Base-by-base conservation (phyloP, 2,797 vertebrate species). In the Sitta carolinensis region DNA sequence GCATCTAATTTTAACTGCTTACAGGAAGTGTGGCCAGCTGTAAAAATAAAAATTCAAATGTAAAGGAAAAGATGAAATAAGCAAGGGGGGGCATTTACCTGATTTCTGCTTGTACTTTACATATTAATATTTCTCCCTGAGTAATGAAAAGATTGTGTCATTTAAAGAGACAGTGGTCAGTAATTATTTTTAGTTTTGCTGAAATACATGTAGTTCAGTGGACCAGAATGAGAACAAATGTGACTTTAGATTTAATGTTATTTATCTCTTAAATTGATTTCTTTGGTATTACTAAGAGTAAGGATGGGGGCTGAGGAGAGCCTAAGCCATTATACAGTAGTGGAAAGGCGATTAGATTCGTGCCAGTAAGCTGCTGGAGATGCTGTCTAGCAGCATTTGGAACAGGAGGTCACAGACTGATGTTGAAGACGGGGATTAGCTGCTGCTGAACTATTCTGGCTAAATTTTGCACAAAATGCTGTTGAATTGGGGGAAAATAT, bases 301-400 rank as follows among this genome's bases (percentile, higher is more conserved):
- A 80, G 27, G 57, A 34, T 54, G 27, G 38, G n/a, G 23, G 11
- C 29, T 80, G 68, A 58, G 26, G 29, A 58, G 26, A 92, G 8
- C 48, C 17, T 84, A 59, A 92, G 29, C 16, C 54, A 70, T 70
- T 62, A 32, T 13, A 5, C 13, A 72, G 76, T 34, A 63, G 64
- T 73, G 73, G 59, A 86, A 93, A 91, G 87, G 48, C 23, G 84
- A 90, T 94, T 90, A 94, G 51, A 73, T 73, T 89, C 48, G 54
- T 84, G 32, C 62, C 43, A n/a, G 12, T 86, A 96, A 96, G 66
- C 69, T 91, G 68, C 90, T 87, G 86, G 79, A 76, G 79, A 72
- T 83, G 61, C 84, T 91, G 54, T 77, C 69, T 47, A 40, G 69
- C 63, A 81, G 69, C 76, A 43, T 90, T 81, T 91, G 69, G 79